Conservation (phyloP, 2,113 vertebrate genomes). For the Oreochromis tanganicae region DNA sequence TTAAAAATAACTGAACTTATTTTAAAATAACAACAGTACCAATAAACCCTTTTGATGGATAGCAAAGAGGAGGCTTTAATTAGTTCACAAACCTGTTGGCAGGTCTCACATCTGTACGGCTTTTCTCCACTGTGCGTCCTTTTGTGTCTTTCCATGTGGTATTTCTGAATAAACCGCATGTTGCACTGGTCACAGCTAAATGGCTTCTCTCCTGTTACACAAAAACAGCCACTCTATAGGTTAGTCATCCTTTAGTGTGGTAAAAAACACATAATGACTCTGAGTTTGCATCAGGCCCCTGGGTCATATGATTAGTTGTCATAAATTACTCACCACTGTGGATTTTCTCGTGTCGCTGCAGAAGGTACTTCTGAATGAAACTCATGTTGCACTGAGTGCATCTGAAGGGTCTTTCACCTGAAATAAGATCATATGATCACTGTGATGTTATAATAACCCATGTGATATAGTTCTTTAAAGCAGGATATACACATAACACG, state of each 20-base stretch:
- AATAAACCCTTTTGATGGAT: neutral
- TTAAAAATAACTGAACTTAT: neutral
- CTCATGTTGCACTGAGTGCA: slow-evolving; percentile 99
- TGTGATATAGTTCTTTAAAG: neutral
- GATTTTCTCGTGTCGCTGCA: slow-evolving; percentile 97
- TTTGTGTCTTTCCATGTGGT: slow-evolving; percentile 99
- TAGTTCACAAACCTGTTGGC: slow-evolving; percentile 81
- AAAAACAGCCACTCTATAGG: neutral
- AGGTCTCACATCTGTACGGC: slow-evolving; percentile 99
- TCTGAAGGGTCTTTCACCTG: slow-evolving; percentile 93
- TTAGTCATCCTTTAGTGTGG: neutral
- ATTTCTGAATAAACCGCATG: slow-evolving; percentile 99
- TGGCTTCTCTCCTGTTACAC: slow-evolving; percentile 86
- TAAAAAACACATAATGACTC: neutral
- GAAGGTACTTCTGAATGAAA: slow-evolving; percentile 98
- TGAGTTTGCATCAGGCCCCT: neutral
- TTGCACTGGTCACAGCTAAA: slow-evolving; percentile 98
- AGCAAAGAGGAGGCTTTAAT: neutral
- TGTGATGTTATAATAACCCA: neutral
- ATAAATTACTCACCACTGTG: slow-evolving; percentile 80
- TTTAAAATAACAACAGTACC: neutral
- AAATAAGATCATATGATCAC: neutral
- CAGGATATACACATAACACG: neutral
- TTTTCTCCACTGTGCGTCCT: slow-evolving; percentile 99
- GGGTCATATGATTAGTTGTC: accelerated